Base-by-base conservation (phyloP, 2,888 invertebrate species). In the Drosophila mimetica region DNA sequence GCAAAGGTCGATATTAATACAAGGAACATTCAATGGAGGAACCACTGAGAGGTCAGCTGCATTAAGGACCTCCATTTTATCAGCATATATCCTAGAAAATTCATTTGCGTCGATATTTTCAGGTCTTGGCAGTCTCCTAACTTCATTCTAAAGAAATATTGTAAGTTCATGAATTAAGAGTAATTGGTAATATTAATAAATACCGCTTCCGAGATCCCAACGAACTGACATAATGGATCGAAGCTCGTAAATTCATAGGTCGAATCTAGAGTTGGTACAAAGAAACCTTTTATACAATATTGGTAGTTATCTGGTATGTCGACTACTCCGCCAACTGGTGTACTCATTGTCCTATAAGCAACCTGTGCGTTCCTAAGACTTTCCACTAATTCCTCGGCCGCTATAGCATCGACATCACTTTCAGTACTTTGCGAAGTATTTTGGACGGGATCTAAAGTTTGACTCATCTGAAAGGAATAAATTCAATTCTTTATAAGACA, bases 251-350 rank as follows among this genome's bases (percentile, higher is more conserved):
- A 69, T 8, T 67, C 58, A 58, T 37, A 69, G 2, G 20, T 36
- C 4, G 8, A 11, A 11, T 32, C 46, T 1, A 30, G 8, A 4
- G 46, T 32, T 14, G 37, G 39, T 7, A 67, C 3, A 41, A 69
- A 69, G 41, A 67, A 69, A 3, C 67, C 67, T 39, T 67, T 58
- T 6, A 69, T 36, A 25, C 67, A 69, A 11, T 69, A 67, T 9
- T 47, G 30, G 47, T 22, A 47, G 9, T 41, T 36, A 0, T 32
- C n/a, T 0, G 58, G 46, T 6, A 67, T 42, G 9, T 51, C 14
- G 4, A 14, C 18, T 13, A 67, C 39, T 8, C 51, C 67, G 18
- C 51, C 58, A 9, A 47, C 14, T 1, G 58, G 51, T 1, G 46
- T 18, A 14, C 34, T 36, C 50, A 69, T 25, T 14, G 36, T 52